Base-by-base conservation (phyloP, 2,797 vertebrate species). In the Tenualosa ilisha region DNA sequence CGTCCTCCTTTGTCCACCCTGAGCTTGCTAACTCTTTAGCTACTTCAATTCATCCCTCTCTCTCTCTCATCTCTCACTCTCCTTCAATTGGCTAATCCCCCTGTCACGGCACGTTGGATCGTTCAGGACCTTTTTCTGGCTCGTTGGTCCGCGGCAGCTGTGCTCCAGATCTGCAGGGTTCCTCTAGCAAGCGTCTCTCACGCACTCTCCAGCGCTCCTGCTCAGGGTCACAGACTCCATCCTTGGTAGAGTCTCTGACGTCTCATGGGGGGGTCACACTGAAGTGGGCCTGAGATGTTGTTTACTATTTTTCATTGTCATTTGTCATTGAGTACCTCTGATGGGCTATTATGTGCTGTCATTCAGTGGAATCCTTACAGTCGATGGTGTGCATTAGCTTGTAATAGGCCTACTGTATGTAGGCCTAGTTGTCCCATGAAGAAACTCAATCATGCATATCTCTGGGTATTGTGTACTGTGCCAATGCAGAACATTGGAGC, bases 91-190 rank as follows among this genome's bases (percentile, higher is more conserved):
- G 12, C 68, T 75, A 75, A 75, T 75, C 68, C 68, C 31, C 31
- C 0, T 20, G 31, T 75, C 68, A 40, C 1, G 37, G 15, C 37
- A 17, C 37, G 13, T 26, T 17, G 68, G 68, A 15, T 43, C 40
- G 68, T 75, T 75, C 68, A 6, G 31, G 68, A 40, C 11, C 68
- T 17, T 43, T 72, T 75, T 75, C 68, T 75, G 68, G 68, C 68
- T 75, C 68, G 68, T 15, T 75, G 31, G 31, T 75, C 31, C 37
- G 31, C 37, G 17, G 68, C 37, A 37, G 68, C 31, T 13, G 5
- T 17, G 31, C 31, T 75, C 68, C 68, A 75, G 7, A 75, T 65
- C 61, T 31, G 63, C 63, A 11, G 24, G 26, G 11, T 68, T 24
- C 26, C n/a, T 31, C n/a, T 31, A 13, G 5, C 22, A 20, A 59